These are phyloP conservation scores for Poecile montanus DNA, from an alignment of 2,797 vertebrate genomes.

Conservation along the genomic window DNA sequence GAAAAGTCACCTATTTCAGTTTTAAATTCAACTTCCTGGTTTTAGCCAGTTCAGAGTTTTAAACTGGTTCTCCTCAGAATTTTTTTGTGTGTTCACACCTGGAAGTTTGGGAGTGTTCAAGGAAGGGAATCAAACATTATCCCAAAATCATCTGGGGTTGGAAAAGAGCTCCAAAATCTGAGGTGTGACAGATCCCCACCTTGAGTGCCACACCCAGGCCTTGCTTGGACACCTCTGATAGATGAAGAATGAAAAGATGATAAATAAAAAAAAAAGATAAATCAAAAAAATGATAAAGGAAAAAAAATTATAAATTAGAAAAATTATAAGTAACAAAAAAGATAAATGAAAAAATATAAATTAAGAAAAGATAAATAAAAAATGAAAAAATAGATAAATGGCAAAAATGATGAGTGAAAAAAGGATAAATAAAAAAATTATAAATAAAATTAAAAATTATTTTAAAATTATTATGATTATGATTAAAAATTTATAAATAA, in stretches of 20 bases:
- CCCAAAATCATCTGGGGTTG: neutral
- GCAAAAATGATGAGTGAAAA: no score
- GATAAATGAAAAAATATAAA: no score
- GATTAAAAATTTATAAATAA: no score
- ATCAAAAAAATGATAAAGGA: neutral
- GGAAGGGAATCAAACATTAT: neutral
- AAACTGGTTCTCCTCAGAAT: neutral
- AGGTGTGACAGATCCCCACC: neutral
- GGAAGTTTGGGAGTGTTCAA: rapidly evolving
- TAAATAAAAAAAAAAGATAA: no score
- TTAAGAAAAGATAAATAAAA: no score
- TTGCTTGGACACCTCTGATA: neutral
- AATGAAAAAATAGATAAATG: no score
- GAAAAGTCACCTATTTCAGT: neutral
- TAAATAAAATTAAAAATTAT: no score
- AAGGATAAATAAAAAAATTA: no score
- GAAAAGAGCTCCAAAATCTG: neutral
- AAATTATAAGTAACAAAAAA: no score
- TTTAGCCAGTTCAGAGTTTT: neutral
- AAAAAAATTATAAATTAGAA: no score
- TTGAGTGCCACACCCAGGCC: neutral
- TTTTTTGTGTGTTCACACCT: neutral
- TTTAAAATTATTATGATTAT: no score
- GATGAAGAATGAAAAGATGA: neutral
- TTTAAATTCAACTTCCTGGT: neutral